Evolutionary conservation across 2,888 invertebrate genomes (phyloP).

Genomic region (Leptarthrus brevirostris): DNA sequence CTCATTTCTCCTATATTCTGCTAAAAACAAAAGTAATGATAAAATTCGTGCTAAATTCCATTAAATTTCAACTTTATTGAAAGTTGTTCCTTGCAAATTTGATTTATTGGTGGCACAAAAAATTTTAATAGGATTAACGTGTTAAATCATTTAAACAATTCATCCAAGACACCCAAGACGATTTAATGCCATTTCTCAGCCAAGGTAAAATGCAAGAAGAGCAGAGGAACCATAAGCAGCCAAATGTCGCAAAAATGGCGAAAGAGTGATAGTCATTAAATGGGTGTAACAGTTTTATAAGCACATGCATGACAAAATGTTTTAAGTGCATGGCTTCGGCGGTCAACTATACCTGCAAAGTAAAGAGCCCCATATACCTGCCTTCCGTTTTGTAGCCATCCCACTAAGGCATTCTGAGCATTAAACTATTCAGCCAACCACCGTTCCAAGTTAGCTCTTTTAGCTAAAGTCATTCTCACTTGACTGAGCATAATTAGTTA

Average conservation of each 20-base stretch:
- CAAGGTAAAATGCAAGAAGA: too few relatives aligned
- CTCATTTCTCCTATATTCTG: too few relatives aligned
- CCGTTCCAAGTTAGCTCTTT: constrained; percentile 22
- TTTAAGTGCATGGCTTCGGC: constrained; percentile 20
- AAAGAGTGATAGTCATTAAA: constrained; percentile 34
- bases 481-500: constrained; percentile 47
- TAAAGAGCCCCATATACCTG: background rate
- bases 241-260: constrained; percentile 39
- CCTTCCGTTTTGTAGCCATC: background rate
- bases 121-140: too few relatives aligned
- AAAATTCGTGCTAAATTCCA: too few relatives aligned
- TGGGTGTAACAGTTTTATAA: constrained; percentile 46
- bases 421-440: constrained; percentile 17
- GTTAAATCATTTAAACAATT: too few relatives aligned
- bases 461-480: constrained; percentile 43
- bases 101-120: too few relatives aligned
- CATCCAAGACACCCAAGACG: too few relatives aligned
- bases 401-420: constrained; percentile 6
- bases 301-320: constrained; percentile 36
- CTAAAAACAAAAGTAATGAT: too few relatives aligned
- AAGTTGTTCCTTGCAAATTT: too few relatives aligned
- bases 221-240: constrained; percentile 23
- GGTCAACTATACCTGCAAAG: constrained; percentile 12
- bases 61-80: too few relatives aligned
- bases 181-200: too few relatives aligned